phyloP scores from a whole-genome alignment of 2,113 vertebrate species.

The Ardeotis arabs region DNA sequence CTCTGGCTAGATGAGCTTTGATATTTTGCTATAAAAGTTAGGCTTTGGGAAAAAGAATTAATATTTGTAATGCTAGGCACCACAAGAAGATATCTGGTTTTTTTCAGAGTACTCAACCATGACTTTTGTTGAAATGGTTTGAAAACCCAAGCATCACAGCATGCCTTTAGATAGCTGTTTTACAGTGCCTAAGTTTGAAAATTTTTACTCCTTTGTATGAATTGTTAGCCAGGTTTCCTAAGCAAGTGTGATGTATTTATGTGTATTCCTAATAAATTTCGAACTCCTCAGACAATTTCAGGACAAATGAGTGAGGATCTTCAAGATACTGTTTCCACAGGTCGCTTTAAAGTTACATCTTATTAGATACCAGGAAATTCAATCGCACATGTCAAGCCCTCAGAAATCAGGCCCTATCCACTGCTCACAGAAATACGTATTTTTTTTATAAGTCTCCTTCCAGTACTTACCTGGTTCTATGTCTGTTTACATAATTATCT shows the following conservation, averaged over 20 bases:
- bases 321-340: not conserved
- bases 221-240: not conserved
- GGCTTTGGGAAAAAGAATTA: not conserved
- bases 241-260: not conserved
- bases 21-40: not conserved
- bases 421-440: not conserved
- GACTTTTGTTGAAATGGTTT: not conserved
- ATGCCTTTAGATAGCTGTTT: not conserved
- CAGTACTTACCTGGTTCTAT: not conserved
- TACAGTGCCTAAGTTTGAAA: not conserved
- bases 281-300: not conserved
- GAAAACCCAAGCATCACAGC: not conserved
- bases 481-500: not conserved
- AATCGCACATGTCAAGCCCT: not conserved
- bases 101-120: not conserved
- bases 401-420: not conserved
- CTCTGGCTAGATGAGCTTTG: not conserved
- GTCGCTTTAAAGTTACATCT: not conserved
- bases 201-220: not conserved
- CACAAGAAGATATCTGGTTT: not conserved
- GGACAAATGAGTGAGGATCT: not conserved
- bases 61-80: not conserved
- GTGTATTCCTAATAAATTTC: not conserved
- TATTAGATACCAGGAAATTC: not conserved
- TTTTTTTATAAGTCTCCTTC: not conserved